Percentiles rank a stretch among this genome's conserved stretches.
phyloP scores from a whole-genome alignment of 2,888 invertebrate genomes.

The Steromphala cineraria region DNA sequence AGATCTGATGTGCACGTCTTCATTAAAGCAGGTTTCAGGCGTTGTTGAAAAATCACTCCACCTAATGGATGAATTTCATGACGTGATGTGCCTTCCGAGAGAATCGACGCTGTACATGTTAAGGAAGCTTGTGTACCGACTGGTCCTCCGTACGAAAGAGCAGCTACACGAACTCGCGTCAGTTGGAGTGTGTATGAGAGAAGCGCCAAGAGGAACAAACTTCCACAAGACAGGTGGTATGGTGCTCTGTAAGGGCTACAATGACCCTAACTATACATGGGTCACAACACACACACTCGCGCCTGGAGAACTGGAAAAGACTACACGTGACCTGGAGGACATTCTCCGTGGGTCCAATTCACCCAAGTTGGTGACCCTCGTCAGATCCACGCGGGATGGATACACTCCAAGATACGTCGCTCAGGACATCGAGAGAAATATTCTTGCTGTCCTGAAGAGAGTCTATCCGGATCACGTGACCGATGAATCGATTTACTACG shows the following conservation, averaged over 20 bases:
- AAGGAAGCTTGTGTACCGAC: conserved; percentile 21
- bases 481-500: conserved; percentile 43
- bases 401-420: conserved; percentile 63
- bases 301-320: conserved; percentile 37
- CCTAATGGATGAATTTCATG: neutral
- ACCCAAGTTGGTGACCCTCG: conserved; percentile 57
- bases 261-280: conserved; percentile 46
- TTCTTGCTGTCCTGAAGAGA: conserved; percentile 40
- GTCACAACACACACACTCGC: conserved; percentile 50
- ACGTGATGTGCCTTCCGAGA: neutral
- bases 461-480: conserved; percentile 24
- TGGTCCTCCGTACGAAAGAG: conserved; percentile 37
- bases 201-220: conserved; percentile 48
- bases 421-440: conserved; percentile 49
- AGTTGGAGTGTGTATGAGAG: conserved; percentile 58
- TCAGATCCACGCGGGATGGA: conserved; percentile 67
- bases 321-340: conserved; percentile 40
- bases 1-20: neutral
- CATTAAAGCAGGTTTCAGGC: neutral
- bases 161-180: conserved; percentile 47
- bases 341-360: conserved; percentile 35
- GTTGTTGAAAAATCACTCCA: conserved; percentile 21
- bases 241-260: conserved; percentile 57
- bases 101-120: conserved; percentile 21
- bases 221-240: conserved; percentile 36